Evolutionary conservation across 2,113 vertebrate genomes (phyloP).

Genomic region (Pungitius pungitius): DNA sequence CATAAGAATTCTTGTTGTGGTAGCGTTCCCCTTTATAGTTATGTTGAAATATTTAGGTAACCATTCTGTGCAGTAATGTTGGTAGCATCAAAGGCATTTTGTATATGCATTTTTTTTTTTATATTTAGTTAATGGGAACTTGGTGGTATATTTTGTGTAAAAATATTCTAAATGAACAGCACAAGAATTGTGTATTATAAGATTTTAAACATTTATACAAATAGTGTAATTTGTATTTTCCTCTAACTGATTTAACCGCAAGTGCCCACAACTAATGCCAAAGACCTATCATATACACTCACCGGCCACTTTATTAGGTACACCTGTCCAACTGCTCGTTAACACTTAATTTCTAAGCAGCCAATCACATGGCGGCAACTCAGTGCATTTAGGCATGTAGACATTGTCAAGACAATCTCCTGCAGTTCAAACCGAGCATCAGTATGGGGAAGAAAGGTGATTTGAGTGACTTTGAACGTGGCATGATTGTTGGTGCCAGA

Average conservation of each 20-base stretch:
- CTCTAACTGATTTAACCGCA: constrained; percentile 15
- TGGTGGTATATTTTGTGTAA: neutral
- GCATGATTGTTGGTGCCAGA: too few species aligned
- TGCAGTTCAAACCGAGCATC: too few species aligned
- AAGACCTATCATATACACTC: constrained; percentile 37
- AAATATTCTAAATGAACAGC: constrained; percentile 19
- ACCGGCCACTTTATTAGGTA: too few species aligned
- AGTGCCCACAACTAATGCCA: constrained; percentile 53
- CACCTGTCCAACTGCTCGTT: too few species aligned
- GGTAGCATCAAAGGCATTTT: constrained; percentile 21
- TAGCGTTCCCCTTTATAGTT: constrained; percentile 38
- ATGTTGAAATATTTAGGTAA: constrained; percentile 49
- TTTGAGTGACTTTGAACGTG: too few species aligned
- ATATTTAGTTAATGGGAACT: constrained; percentile 5
- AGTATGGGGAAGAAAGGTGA: too few species aligned
- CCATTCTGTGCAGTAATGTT: constrained; percentile 37
- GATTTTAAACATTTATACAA: constrained; percentile 3
- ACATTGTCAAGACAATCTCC: too few species aligned
- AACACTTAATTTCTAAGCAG: too few species aligned
- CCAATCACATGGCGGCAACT: too few species aligned
- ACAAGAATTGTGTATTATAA: constrained; percentile 13
- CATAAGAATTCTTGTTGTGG: constrained; percentile 20
- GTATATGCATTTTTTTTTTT: constrained; percentile 48
- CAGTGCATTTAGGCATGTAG: too few species aligned
- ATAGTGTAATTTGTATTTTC: constrained; percentile 18